These are phyloP conservation scores for Hanleya hanleyi DNA, from an alignment of 2,888 invertebrate species.

Conservation along the genomic window DNA sequence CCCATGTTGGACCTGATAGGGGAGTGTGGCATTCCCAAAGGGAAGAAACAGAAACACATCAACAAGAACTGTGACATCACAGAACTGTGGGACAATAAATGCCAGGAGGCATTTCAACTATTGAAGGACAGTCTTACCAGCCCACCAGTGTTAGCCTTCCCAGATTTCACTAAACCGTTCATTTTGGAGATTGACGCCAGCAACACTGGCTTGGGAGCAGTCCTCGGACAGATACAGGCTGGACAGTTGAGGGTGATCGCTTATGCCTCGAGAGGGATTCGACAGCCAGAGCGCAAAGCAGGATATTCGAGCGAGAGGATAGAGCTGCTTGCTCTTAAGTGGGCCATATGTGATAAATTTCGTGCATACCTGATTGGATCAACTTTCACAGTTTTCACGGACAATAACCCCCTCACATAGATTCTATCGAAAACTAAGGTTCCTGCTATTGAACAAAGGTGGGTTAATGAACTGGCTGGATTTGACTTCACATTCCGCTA, in stretches of 20 bases:
- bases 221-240: conserved; percentile 24
- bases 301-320: conserved; percentile 33
- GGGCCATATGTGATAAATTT: conserved; percentile 37
- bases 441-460: conserved; percentile 30
- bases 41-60: not conserved
- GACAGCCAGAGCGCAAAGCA: conserved; percentile 24
- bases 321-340: conserved; percentile 37
- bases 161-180: conserved; percentile 24
- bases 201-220: conserved; percentile 26
- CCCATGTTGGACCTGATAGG: not conserved
- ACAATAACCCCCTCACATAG: conserved; percentile 25
- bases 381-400: conserved; percentile 22
- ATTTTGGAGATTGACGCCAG: conserved; percentile 26
- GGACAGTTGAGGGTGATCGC: conserved; percentile 29
- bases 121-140: conserved; percentile 29
- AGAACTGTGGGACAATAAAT: conserved; percentile 21
- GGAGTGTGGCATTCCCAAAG: not conserved
- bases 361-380: conserved; percentile 26
- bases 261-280: conserved; percentile 27
- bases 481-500: conserved; percentile 25
- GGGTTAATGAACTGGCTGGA: conserved; percentile 24
- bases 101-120: conserved; percentile 27
- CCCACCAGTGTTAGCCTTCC: conserved; percentile 31
- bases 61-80: not conserved
- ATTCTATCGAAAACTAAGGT: conserved; percentile 18